phyloP scores from a whole-genome alignment of 2,113 vertebrate species.

The Antechinus stuartii region DNA sequence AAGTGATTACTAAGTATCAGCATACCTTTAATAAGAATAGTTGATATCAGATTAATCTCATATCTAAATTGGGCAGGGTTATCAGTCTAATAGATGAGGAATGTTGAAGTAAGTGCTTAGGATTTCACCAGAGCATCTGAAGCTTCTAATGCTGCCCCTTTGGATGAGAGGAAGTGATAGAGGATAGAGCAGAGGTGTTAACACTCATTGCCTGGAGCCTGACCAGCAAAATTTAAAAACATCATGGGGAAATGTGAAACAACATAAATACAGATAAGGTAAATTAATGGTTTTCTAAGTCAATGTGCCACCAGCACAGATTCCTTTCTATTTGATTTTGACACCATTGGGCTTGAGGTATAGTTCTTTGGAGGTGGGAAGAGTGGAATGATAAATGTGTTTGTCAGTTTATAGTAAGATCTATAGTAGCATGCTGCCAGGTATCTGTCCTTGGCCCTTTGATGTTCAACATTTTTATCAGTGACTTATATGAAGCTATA shows the following conservation, averaged over 20 bases:
- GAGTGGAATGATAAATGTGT: too few species aligned
- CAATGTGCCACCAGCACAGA: too few species aligned
- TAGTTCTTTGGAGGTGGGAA: too few species aligned
- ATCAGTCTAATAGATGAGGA: not conserved
- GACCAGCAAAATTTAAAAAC: not conserved
- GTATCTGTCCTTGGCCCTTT: too few species aligned
- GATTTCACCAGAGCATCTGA: not conserved
- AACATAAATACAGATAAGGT: not conserved
- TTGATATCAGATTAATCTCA: not conserved
- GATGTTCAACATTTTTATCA: too few species aligned
- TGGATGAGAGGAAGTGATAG: not conserved
- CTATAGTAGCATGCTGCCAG: too few species aligned
- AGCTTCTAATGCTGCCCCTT: not conserved
- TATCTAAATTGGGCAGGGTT: not conserved
- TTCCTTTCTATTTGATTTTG: too few species aligned
- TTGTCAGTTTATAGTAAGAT: too few species aligned
- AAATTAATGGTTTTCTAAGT: not conserved
- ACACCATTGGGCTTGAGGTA: too few species aligned
- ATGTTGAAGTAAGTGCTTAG: not conserved
- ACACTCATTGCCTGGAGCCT: not conserved
- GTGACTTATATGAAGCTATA: too few species aligned
- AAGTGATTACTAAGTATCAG: not conserved
- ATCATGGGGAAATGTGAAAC: not conserved
- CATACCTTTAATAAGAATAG: not conserved
- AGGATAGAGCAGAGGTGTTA: not conserved